These are phyloP conservation scores for Deroplatys truncata DNA, from an alignment of 2,888 invertebrate species.

Conservation along the genomic window DNA sequence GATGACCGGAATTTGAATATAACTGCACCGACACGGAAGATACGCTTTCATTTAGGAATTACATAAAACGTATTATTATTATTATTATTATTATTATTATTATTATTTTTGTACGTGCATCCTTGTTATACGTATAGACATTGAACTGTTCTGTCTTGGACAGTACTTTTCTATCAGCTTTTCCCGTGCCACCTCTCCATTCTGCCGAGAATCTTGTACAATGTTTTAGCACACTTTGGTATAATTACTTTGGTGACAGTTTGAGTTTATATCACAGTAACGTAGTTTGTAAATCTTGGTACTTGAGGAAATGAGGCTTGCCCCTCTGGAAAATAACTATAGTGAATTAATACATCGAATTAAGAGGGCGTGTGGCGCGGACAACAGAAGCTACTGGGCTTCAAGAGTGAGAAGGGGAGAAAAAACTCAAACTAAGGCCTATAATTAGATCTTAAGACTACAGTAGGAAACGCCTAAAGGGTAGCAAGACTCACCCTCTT, in stretches of 20 bases:
- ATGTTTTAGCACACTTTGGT: background rate
- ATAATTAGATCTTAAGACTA: constrained; percentile 16
- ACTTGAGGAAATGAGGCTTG: background rate
- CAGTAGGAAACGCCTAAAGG: constrained; percentile 8
- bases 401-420: background rate
- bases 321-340: background rate
- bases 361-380: background rate
- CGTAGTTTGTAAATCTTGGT: background rate
- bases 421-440: constrained; percentile 13
- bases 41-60: too few relatives aligned
- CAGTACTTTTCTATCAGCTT: too few relatives aligned
- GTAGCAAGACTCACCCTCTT: background rate
- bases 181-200: too few relatives aligned
- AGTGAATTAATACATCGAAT: background rate
- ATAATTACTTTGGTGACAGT: background rate
- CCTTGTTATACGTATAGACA: too few relatives aligned
- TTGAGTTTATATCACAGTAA: background rate
- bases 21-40: too few relatives aligned
- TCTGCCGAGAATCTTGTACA: background rate
- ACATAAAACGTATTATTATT: too few relatives aligned
- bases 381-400: background rate
- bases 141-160: too few relatives aligned
- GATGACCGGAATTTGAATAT: too few relatives aligned
- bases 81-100: too few relatives aligned
- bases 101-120: too few relatives aligned